Conservation (phyloP, 2,113 vertebrate genomes). For the Chamaea fasciata region DNA sequence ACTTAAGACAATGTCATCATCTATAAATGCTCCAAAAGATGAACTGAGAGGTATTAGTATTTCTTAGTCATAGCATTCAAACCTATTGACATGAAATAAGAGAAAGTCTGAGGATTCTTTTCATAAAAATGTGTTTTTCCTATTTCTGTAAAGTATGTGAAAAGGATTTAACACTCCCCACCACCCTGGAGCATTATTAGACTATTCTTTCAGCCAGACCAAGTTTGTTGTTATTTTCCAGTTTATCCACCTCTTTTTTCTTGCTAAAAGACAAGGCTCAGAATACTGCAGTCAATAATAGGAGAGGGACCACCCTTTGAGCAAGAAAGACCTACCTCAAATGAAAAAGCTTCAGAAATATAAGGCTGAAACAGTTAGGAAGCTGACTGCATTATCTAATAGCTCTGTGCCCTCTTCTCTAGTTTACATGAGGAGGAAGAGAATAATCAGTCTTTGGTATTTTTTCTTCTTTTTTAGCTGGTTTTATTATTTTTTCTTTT, state of each 20-base stretch:
- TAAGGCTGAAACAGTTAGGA: background rate
- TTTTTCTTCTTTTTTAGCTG: too few relatives aligned
- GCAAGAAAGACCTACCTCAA: background rate
- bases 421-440: background rate
- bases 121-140: background rate
- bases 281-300: background rate
- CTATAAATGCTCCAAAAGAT: background rate
- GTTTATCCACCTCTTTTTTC: background rate
- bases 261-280: background rate
- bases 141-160: background rate
- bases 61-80: background rate
- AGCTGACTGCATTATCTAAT: background rate
- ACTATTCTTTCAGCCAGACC: background rate
- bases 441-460: background rate
- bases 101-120: background rate
- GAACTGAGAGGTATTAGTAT: background rate
- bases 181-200: fast-evolving
- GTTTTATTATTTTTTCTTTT: background rate
- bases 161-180: background rate
- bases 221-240: background rate
- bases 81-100: background rate
- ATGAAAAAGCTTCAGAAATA: background rate
- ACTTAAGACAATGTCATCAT: background rate
- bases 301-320: background rate
- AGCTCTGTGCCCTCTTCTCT: background rate